phyloP scores from a whole-genome alignment of 2,113 vertebrate genomes.

The Ibidorhyncha struthersii region DNA sequence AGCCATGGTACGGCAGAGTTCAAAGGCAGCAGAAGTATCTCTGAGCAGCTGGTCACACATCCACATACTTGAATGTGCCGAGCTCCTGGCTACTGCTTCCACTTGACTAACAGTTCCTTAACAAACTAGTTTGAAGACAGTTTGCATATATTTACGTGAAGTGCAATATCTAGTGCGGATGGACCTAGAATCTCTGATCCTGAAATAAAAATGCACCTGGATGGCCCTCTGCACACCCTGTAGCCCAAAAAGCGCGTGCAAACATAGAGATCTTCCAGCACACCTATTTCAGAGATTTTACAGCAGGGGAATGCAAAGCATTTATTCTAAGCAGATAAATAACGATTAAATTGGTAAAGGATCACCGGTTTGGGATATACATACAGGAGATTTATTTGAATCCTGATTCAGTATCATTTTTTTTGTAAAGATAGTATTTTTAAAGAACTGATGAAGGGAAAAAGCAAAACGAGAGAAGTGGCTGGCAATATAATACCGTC shows the following conservation, averaged over 20 bases:
- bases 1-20: not conserved
- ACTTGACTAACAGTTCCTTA: not conserved
- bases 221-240: not conserved
- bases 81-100: not conserved
- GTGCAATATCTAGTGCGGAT: not conserved
- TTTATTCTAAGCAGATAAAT: not conserved
- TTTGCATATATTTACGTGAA: not conserved
- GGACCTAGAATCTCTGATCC: not conserved
- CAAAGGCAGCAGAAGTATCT: not conserved
- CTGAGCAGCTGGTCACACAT: not conserved
- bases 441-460: not conserved
- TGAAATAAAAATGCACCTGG: not conserved
- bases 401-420: not conserved
- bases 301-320: not conserved
- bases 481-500: not conserved
- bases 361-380: not conserved
- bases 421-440: not conserved
- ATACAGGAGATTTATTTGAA: not conserved
- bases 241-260: not conserved
- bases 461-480: not conserved
- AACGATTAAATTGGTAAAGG: not conserved
- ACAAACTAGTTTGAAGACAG: not conserved
- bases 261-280: not conserved
- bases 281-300: fast-evolving
- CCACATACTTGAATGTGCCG: not conserved